Evolutionary conservation across 2,888 invertebrate species (phyloP).

Genomic region (Platypus cylindrus): DNA sequence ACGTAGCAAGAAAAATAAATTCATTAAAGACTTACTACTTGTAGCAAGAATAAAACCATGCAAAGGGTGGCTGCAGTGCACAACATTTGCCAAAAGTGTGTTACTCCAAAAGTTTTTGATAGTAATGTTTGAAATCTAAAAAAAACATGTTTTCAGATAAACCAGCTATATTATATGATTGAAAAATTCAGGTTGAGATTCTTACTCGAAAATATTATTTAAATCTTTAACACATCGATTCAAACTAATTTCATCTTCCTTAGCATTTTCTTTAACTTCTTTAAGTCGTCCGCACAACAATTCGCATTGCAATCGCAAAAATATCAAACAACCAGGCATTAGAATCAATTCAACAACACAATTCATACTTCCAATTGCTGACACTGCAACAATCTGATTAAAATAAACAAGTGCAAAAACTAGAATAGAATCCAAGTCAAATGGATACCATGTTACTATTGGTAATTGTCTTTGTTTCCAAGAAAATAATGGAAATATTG

Average conservation of each 20-base stretch:
- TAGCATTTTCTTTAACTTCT: not conserved
- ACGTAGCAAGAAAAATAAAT: not conserved
- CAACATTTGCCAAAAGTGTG: slow-evolving; percentile 15
- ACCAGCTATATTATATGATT: no score
- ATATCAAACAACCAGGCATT: slow-evolving; percentile 12
- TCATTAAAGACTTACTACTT: slow-evolving; percentile 12
- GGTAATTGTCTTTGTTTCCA: slow-evolving; percentile 3
- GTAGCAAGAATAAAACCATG: slow-evolving; percentile 16
- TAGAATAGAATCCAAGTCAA: slow-evolving; percentile 7
- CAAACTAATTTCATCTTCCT: no score
- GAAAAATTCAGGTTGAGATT: not conserved
- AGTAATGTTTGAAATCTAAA: not conserved
- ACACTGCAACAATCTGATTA: slow-evolving; percentile 12
- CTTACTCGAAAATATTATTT: slow-evolving; percentile 5
- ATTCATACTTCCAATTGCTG: slow-evolving; percentile 7
- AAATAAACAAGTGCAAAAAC: slow-evolving; percentile 12
- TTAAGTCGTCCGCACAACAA: slow-evolving; percentile 11
- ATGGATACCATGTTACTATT: slow-evolving; percentile 16
- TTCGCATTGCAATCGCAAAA: slow-evolving; percentile 15
- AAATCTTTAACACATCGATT: slow-evolving; percentile 11
- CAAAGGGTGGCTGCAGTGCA: slow-evolving; percentile 13
- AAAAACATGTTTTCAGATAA: no score
- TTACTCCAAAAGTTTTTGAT: slow-evolving; percentile 1
- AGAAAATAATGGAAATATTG: not conserved
- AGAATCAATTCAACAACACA: slow-evolving; percentile 12